These are phyloP conservation scores for Eupithecia exiguata DNA, from an alignment of 2,888 invertebrate species.

Conservation along the genomic window DNA sequence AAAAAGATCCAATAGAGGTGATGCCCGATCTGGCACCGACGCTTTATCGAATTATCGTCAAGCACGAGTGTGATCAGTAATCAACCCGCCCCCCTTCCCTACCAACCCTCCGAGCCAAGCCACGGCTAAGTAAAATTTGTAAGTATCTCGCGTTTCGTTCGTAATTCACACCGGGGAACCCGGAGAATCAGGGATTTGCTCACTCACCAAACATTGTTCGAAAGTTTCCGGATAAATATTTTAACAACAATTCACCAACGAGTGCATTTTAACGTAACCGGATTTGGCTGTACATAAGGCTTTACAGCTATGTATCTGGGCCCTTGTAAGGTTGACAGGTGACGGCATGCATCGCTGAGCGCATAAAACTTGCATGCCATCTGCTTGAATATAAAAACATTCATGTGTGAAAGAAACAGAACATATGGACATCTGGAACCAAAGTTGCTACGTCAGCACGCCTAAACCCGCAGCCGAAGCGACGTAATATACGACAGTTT, in stretches of 20 bases:
- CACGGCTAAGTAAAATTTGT: constrained; percentile 39
- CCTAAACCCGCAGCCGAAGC: background rate
- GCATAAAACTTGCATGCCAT: background rate
- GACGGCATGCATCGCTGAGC: background rate
- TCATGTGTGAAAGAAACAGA: background rate
- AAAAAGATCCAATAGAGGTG: constrained; percentile 33
- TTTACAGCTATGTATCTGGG: background rate
- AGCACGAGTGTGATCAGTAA: constrained; percentile 52
- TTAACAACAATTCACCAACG: background rate
- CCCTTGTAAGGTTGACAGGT: no score
- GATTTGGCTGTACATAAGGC: background rate
- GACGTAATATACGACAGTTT: constrained; percentile 16
- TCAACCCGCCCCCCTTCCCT: constrained; percentile 45
- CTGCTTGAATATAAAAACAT: background rate
- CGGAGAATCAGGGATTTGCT: constrained; percentile 2
- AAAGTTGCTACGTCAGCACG: background rate
- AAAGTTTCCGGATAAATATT: background rate
- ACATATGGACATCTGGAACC: background rate
- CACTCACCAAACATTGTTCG: constrained; percentile 4
- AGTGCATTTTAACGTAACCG: background rate
- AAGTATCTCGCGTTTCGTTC: constrained; percentile 28
- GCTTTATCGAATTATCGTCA: constrained; percentile 38
- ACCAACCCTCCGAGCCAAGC: constrained; percentile 15
- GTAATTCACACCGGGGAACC: constrained; percentile 25
- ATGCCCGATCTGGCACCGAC: constrained; percentile 21